Base-by-base conservation (phyloP, 2,113 vertebrate genomes). In the Empidonax alnorum region DNA sequence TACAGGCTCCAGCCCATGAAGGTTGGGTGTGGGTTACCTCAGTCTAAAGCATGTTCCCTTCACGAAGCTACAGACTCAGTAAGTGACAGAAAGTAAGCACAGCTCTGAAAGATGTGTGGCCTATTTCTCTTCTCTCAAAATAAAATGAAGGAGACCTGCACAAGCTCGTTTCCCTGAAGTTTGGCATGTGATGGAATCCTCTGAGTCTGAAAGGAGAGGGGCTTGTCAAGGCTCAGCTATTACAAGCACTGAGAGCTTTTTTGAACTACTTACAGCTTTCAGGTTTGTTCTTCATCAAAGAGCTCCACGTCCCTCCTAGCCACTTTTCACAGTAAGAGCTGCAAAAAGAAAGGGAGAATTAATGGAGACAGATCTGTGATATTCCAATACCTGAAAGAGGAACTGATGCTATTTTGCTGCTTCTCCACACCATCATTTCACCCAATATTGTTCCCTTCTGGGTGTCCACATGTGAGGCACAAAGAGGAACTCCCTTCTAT, bases 271-370 rank as follows among this genome's bases (percentile, higher is more conserved):
- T 41, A 0, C 5, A 92, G 56, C 56, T 92, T 66, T 81, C 76
- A 87, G 76, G 44, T 78, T 96, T 89, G 61, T 52, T 87, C 53
- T 68, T 89, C 80, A 79, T 94, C 76, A 91, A 90, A 96, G 84
- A 84, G 31, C 39, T 94, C 52, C 56, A 63, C 0, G 0, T 89
- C 28, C 87, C 83, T 92, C 76, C 86, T 61, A 92, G 65, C 52
- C 69, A 78, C 39, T 86, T 94, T 52, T 90, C 39, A 15, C 59
- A 81, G 63, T n/a, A 81, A 88, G 90, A 86, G 56, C 62, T 94
- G 69, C 46, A 61, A 72, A 89, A 89, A 87, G 56, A 71, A 87
- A 94, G 37, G 30, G 42, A 78, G 65, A 93, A 84, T 78, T 87
- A 49, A 81, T 41, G 28, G 37, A 92, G 49, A 76, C 65, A 82